A percentile compares a stretch with the other conserved stretches of the same genome.
Evolutionary conservation across 2,113 vertebrate species (phyloP).

Genomic region (Malurus elegans): DNA sequence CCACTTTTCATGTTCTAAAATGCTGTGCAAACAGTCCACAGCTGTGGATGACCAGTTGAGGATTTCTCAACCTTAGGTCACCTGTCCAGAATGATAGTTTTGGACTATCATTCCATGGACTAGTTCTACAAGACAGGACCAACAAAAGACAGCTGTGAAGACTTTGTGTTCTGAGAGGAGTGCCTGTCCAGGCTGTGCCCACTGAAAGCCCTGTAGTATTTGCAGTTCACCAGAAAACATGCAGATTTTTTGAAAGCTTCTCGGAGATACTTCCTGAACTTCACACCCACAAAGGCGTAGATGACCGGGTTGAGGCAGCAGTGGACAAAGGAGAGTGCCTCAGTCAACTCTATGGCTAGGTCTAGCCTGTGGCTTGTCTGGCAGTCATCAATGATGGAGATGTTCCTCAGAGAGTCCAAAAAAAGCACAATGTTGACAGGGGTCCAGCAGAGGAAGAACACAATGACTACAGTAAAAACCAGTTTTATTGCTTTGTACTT

Average conservation of each 20-base stretch:
- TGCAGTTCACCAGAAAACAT: background rate
- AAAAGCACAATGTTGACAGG: constrained; percentile 82
- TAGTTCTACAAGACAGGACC: background rate
- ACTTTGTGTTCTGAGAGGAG: background rate
- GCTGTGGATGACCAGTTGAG: background rate
- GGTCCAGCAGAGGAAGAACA: constrained; percentile 86
- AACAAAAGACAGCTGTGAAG: background rate
- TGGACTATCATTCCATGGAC: background rate
- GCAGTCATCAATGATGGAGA: constrained; percentile 52
- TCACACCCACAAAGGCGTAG: constrained; percentile 87
- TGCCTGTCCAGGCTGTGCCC: background rate
- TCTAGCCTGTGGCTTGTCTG: background rate
- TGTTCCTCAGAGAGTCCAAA: constrained; percentile 74
- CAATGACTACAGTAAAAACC: constrained; percentile 74
- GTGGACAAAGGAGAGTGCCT: constrained; percentile 79
- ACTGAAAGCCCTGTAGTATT: background rate
- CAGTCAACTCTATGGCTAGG: constrained; percentile 64
- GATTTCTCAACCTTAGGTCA: background rate
- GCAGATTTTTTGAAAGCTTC: constrained; percentile 9
- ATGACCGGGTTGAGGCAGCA: constrained; percentile 89
- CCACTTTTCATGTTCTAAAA: background rate
- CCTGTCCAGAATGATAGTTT: background rate
- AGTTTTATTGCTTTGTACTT: constrained; percentile 81
- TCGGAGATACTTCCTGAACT: constrained; percentile 75
- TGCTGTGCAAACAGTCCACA: background rate